Evolutionary conservation across 2,113 vertebrate species (phyloP).

Genomic region (Danionella cerebrum): DNA sequence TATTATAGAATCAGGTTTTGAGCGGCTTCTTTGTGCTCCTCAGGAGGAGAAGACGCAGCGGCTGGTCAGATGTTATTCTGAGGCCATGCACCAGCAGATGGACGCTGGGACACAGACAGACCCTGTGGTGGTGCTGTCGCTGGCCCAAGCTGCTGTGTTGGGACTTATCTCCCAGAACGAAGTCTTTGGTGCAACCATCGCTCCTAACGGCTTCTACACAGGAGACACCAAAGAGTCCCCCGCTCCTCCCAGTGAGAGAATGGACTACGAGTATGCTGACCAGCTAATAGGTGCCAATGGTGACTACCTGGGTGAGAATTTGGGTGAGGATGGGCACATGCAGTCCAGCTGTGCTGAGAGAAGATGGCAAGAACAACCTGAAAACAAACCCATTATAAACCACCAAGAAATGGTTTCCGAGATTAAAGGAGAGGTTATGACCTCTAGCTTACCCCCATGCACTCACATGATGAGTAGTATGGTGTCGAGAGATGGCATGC

Average conservation of each 20-base stretch:
- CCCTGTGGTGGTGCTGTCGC: conserved; percentile 90
- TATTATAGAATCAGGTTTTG: too few relatives aligned
- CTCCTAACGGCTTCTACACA: conserved; percentile 81
- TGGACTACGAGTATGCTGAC: conserved; percentile 67
- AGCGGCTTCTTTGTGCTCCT: not conserved
- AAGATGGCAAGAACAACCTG: conserved; percentile 53
- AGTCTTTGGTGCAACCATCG: conserved; percentile 86
- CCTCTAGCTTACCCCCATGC: conserved; percentile 54
- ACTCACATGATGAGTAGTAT: conserved; percentile 63
- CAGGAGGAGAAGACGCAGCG: conserved; percentile 67
- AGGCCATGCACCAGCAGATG: conserved; percentile 82
- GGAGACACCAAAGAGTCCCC: conserved; percentile 70
- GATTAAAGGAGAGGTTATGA: conserved; percentile 59
- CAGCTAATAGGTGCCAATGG: conserved; percentile 72
- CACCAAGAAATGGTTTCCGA: conserved; percentile 49
- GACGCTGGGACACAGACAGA: conserved; percentile 94
- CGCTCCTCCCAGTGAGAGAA: conserved; percentile 56
- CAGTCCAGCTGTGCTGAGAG: conserved; percentile 64
- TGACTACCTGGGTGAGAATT: conserved; percentile 65
- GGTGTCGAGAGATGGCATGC: conserved; percentile 63
- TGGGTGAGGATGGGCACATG: conserved; percentile 63
- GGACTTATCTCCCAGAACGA: conserved; percentile 92
- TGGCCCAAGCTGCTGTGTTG: conserved; percentile 89
- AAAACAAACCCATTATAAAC: conserved; percentile 51
- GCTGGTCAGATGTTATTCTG: conserved; percentile 69